Percentiles rank a stretch among this genome's conserved stretches.
Conservation (phyloP, 2,888 invertebrate species). For the Salpingus planirostris region DNA sequence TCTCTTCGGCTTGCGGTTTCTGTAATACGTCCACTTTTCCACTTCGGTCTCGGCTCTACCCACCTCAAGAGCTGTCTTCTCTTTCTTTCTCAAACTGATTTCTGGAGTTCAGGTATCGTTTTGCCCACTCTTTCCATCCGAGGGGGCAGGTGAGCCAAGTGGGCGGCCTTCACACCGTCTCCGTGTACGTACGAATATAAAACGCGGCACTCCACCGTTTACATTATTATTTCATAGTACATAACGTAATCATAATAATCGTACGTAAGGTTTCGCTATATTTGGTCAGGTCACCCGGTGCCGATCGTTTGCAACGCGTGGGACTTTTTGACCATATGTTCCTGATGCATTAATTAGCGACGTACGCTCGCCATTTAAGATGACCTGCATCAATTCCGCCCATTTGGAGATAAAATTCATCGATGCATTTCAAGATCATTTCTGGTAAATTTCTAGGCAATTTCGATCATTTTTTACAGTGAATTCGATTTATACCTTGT, state of each 20-base stretch:
- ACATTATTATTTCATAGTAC: slow-evolving; percentile 3
- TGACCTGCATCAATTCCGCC: background rate
- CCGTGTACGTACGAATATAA: too few relatives aligned
- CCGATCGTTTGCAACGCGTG: slow-evolving; percentile 16
- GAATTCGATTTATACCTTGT: too few relatives aligned
- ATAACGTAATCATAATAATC: too few relatives aligned
- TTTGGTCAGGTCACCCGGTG: slow-evolving; percentile 20
- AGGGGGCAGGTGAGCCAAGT: slow-evolving; percentile 8
- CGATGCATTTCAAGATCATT: background rate
- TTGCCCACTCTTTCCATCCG: background rate
- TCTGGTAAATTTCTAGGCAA: background rate
- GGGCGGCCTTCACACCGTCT: slow-evolving; percentile 14
- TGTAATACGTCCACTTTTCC: too few relatives aligned
- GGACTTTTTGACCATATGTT: slow-evolving; percentile 20
- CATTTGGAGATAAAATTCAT: background rate
- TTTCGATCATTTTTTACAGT: too few relatives aligned
- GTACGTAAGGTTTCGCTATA: slow-evolving; percentile 17
- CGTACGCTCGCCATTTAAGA: too few relatives aligned
- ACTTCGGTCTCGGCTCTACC: too few relatives aligned
- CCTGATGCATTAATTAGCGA: slow-evolving; percentile 6
- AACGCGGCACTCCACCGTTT: too few relatives aligned
- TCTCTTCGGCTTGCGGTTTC: too few relatives aligned
- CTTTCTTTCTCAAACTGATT: too few relatives aligned
- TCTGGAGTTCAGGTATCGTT: too few relatives aligned
- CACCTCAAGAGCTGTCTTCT: too few relatives aligned